phyloP scores from a whole-genome alignment of 2,888 invertebrate species.

The Scaptodrosophila latifasciaeformis region DNA sequence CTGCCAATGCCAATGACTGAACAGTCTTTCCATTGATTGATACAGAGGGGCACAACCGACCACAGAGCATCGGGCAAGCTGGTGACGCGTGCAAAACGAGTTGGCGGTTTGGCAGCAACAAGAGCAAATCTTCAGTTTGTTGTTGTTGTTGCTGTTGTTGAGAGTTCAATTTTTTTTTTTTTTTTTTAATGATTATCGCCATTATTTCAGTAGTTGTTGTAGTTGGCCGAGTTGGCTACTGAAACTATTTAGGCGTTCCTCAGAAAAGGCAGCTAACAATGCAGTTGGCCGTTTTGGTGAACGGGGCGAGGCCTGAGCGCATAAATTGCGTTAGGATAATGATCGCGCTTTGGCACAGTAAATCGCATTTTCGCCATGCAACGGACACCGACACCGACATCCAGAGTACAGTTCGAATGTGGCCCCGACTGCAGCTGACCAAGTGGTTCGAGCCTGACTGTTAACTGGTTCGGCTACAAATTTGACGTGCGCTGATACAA shows the following conservation, averaged over 20 bases:
- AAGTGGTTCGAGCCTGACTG: slow-evolving; percentile 5
- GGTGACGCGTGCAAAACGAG: slow-evolving; percentile 59
- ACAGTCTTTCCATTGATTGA: too few species aligned
- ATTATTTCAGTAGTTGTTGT: slow-evolving; percentile 41
- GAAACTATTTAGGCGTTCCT: slow-evolving; percentile 29
- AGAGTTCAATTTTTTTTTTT: slow-evolving; percentile 18
- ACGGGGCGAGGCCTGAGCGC: slow-evolving; percentile 48
- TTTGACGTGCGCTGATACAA: slow-evolving; percentile 58
- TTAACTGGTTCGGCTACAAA: slow-evolving; percentile 67
- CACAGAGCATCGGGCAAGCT: too few species aligned
- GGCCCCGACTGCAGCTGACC: neutral
- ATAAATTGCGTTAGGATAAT: slow-evolving; percentile 75
- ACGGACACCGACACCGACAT: slow-evolving; percentile 31
- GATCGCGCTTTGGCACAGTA: slow-evolving; percentile 71
- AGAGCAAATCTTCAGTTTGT: slow-evolving; percentile 4
- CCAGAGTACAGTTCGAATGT: slow-evolving; percentile 23
- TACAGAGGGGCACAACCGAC: too few species aligned
- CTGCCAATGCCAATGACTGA: slow-evolving; percentile 39
- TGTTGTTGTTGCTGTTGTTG: slow-evolving; percentile 23
- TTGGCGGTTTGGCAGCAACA: slow-evolving; percentile 20
- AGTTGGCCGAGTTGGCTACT: slow-evolving; percentile 17
- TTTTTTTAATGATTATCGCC: slow-evolving; percentile 60
- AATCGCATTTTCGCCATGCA: slow-evolving; percentile 54
- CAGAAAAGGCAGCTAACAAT: slow-evolving; percentile 50
- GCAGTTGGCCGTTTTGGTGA: slow-evolving; percentile 27